Evolutionary conservation across 1,140 invertebrate genomes (phyloP), one percentile per base, ranked within the genome.

Genomic region (Ceratoteleas bidentatus): DNA sequence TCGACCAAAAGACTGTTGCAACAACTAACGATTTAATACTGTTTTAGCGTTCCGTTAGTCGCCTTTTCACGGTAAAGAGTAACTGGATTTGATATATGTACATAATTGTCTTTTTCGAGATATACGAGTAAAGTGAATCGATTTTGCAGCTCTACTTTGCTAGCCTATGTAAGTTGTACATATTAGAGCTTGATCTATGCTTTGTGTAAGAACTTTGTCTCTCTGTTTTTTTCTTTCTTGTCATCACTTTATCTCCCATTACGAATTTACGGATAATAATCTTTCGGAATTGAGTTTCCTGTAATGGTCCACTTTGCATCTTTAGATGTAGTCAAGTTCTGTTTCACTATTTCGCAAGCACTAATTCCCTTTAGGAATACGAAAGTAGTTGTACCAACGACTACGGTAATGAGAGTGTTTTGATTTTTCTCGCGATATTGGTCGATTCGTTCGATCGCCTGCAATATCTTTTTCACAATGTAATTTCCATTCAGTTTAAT

Each of bases 311-410:
- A 65, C 62, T 65, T 53, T 65, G 49, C 49, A 53, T 33, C 32
- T 53, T 43, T 65, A 65, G 62, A 53, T 9, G 38, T 65, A 65
- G 62, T 9, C 43, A n/a, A 64, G 8, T 24, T 65, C 53, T 53
- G 43, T 54, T 65, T 54, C 38, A 65, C 50, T 32, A 53, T 13
- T 32, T 43, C 62, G 15, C 62, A 43, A 65, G 50, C 62, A 53
- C 49, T 64, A 11, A 36, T 62, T 62, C 33, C 34, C 61, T 64
- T 54, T 65, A 65, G 36, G 16, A 24, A 50, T 65, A 53, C 33
- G 33, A 40, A 52, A 24, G 2, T 54, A 65, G 8, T 40, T 53
- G n/a, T 40, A 36, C 32, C 7, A 52, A 38, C 32, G 10, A 53
- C 33, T 16, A 5, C 32, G 15, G 50, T 36, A 40, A 64, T 52